phyloP scores from a whole-genome alignment of 2,888 invertebrate species.

The Polylopha cassiicola region DNA sequence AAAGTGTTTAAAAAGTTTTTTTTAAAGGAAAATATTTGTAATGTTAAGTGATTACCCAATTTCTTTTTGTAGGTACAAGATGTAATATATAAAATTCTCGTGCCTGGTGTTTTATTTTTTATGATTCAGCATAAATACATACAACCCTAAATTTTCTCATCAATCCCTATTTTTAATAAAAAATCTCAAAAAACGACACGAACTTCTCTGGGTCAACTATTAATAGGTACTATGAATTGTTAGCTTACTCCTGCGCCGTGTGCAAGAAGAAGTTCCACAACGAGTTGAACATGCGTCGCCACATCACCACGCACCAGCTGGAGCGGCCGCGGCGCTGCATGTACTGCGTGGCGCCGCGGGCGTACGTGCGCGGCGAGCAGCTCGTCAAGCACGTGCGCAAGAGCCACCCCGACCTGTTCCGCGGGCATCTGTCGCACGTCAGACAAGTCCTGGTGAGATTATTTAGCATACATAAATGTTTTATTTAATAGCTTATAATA shows the following conservation, averaged over 20 bases:
- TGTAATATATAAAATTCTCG: background rate
- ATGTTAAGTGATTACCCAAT: too few species aligned
- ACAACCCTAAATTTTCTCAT: too few species aligned
- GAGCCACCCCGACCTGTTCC: constrained; percentile 81
- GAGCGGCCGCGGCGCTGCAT: constrained; percentile 87
- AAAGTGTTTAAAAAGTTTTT: too few species aligned
- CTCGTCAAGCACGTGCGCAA: constrained; percentile 86
- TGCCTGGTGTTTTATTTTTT: background rate
- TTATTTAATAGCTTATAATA: too few species aligned
- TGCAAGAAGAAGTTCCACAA: constrained; percentile 83
- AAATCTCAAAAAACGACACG: too few species aligned
- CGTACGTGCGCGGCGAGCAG: constrained; percentile 88
- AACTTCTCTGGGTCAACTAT: too few species aligned
- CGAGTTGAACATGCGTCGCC: constrained; percentile 82
- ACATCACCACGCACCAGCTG: constrained; percentile 83
- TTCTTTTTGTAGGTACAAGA: too few species aligned
- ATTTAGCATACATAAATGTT: too few species aligned
- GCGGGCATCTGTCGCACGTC: constrained; percentile 55
- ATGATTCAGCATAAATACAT: background rate
- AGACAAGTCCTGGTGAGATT: constrained; percentile 38
- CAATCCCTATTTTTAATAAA: too few species aligned
- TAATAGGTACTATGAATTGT: too few species aligned
- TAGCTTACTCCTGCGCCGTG: constrained; percentile 56
- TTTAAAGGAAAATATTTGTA: too few species aligned
- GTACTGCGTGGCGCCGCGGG: constrained; percentile 81